Base-by-base conservation (phyloP, 1,140 invertebrate genomes). In the Caenorhabditis inopinata region DNA sequence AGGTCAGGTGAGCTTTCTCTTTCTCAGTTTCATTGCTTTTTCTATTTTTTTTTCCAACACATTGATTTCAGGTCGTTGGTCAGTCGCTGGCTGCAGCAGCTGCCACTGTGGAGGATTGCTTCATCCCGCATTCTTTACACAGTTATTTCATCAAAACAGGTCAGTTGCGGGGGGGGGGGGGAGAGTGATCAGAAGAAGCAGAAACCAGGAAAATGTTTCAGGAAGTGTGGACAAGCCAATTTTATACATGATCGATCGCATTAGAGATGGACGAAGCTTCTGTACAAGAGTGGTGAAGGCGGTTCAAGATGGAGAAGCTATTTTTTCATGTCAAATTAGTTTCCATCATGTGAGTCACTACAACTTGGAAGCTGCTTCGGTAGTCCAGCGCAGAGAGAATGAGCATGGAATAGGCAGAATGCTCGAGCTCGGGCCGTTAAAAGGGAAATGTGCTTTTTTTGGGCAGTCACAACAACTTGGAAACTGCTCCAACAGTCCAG, bases 131-230 rank as follows among this genome's bases (percentile, higher is more conserved):
- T 74, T 80, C 86, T 1, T 77, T 84, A 21, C 85, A 86, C 76
- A 82, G 83, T 18, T 82, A 88, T 25, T 86, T 86, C 77, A 88
- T 86, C 62, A 80, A 82, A 29, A 88, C 85, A 21, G 85, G 85
- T 85, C 21, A 48, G 45, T 51, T 74, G 16, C 18, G n/a, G n/a
- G n/a, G n/a, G n/a, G n/a, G n/a, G n/a, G n/a, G n/a, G n/a, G n/a
- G n/a, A n/a, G n/a, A n/a, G n/a, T n/a, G n/a, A n/a, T n/a, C 82
- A 80, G 6, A 58, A 32, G 21, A 11, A 49, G 25, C 45, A 82
- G n/a, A 76, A 27, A 62, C 29, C 23, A 51, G 9, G n/a, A 48
- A 42, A 7, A 12, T 38, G 49, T 78, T 83, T 68, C 35, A 85
- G 85, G 81, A 4, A 77, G 53, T 42, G 76, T 81, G 3, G 74